Conservation (phyloP, 1,140 invertebrate species). For the Laupala kohalensis region DNA sequence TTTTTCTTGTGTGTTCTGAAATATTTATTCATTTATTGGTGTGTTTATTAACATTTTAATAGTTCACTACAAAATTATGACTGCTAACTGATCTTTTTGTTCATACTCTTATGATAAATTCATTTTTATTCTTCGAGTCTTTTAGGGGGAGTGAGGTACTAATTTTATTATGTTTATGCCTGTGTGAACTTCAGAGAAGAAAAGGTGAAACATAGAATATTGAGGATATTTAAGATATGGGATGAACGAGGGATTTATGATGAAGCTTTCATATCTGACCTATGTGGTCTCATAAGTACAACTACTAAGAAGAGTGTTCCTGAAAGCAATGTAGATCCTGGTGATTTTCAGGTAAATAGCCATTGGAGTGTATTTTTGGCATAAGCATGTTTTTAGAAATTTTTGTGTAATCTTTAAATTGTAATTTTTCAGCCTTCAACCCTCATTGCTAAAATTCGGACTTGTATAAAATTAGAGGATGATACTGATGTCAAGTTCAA, state of each 20-base stretch:
- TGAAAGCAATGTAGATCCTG: slow-evolving; percentile 34
- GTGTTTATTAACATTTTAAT: too few relatives aligned
- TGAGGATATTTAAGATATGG: slow-evolving; percentile 89
- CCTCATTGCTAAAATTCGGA: slow-evolving; percentile 51
- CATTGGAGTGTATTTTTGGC: slow-evolving; percentile 14
- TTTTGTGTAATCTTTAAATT: slow-evolving; percentile 22
- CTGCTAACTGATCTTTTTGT: too few relatives aligned
- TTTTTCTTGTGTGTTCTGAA: too few relatives aligned
- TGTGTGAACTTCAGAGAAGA: slow-evolving; percentile 55
- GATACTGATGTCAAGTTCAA: slow-evolving; percentile 52
- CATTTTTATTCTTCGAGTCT: too few relatives aligned
- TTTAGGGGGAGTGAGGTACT: too few relatives aligned
- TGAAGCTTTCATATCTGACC: slow-evolving; percentile 70
- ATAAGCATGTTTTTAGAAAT: slow-evolving; percentile 28
- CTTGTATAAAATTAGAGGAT: slow-evolving; percentile 45
- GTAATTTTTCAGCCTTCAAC: slow-evolving; percentile 35
- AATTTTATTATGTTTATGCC: too few relatives aligned
- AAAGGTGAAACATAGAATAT: slow-evolving; percentile 69
- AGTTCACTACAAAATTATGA: too few relatives aligned
- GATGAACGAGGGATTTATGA: slow-evolving; percentile 78
- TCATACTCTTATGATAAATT: too few relatives aligned
- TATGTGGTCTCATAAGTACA: slow-evolving; percentile 63
- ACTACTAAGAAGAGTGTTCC: slow-evolving; percentile 51
- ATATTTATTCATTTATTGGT: too few relatives aligned
- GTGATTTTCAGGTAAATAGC: slow-evolving; percentile 42